Percentiles rank a stretch among this genome's conserved stretches.
Evolutionary conservation across 1,140 invertebrate species (phyloP).

Genomic region (Microplitis mediator): DNA sequence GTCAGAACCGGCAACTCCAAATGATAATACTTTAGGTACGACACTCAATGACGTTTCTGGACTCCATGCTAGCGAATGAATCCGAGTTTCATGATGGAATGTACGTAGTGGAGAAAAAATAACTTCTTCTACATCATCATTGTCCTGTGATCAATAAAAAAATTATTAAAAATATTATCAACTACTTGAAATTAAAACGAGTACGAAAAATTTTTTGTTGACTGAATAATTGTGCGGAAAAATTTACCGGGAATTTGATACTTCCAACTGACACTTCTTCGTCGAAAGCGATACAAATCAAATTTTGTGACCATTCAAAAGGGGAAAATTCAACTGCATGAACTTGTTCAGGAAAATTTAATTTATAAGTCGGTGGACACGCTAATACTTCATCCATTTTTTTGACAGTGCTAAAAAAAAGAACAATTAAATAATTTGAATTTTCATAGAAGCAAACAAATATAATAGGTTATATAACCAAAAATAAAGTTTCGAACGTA

Average conservation of each 20-base stretch:
- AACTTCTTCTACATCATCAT: conserved; percentile 54
- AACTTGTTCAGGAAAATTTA: conserved; percentile 55
- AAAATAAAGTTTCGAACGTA: too few species aligned
- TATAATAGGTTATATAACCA: too few species aligned
- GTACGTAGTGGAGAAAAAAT: conserved; percentile 53
- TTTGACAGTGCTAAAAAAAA: background rate
- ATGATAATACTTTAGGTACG: conserved; percentile 66
- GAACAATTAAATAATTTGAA: too few species aligned
- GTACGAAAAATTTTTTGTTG: background rate
- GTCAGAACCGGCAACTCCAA: conserved; percentile 66
- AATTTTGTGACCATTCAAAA: conserved; percentile 62
- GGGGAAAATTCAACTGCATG: conserved; percentile 61
- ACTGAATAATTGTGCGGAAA: background rate
- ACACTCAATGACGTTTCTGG: conserved; percentile 68
- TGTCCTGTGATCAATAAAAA: conserved; percentile 42
- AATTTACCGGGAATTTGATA: conserved; percentile 60
- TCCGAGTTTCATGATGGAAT: conserved; percentile 63
- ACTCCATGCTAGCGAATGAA: conserved; percentile 66
- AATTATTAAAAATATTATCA: conserved; percentile 18
- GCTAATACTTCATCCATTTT: conserved; percentile 55
- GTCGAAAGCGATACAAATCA: conserved; percentile 59
- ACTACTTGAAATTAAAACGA: conserved; percentile 1
- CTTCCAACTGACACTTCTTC: conserved; percentile 57
- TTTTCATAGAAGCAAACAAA: too few species aligned
- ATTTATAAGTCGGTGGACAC: conserved; percentile 50